Percentiles rank a stretch among this genome's conserved stretches.
Conservation (phyloP, 2,797 vertebrate species). For the Garrulus glandarius region DNA sequence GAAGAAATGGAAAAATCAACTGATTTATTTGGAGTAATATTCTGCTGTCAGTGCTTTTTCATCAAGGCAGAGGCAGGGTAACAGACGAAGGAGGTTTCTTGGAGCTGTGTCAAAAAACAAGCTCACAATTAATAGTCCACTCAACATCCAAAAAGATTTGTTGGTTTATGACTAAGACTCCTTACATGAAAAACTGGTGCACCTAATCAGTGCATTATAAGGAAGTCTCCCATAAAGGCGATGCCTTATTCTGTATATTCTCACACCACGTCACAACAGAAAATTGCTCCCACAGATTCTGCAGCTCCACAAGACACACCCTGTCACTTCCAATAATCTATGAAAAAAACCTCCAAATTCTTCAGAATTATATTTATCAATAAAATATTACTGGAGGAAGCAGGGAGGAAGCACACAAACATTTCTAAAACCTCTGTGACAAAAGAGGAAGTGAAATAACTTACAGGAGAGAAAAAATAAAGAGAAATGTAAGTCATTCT, state of each 20-base stretch:
- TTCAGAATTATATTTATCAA: background rate
- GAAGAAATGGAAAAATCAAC: background rate
- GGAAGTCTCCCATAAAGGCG: background rate
- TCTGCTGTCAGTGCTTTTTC: background rate
- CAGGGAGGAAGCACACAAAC: background rate
- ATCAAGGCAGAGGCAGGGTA: background rate
- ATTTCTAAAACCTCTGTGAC: background rate
- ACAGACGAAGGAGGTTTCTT: background rate
- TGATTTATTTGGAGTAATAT: background rate
- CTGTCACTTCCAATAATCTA: background rate
- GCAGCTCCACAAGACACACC: background rate
- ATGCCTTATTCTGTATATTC: background rate
- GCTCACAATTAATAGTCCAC: background rate
- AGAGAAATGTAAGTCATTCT: background rate
- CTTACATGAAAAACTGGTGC: background rate
- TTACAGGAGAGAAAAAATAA: background rate
- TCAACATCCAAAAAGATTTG: background rate
- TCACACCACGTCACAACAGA: background rate
- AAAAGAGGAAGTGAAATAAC: background rate
- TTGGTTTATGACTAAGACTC: background rate
- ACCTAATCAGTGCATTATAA: background rate
- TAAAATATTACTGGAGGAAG: background rate
- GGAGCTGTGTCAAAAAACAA: background rate
- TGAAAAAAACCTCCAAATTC: background rate
- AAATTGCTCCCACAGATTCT: background rate